A percentile compares a stretch with the other conserved stretches of the same genome.
phyloP scores from a whole-genome alignment of 1,140 invertebrate genomes.

The Coptotermes formosanus region DNA sequence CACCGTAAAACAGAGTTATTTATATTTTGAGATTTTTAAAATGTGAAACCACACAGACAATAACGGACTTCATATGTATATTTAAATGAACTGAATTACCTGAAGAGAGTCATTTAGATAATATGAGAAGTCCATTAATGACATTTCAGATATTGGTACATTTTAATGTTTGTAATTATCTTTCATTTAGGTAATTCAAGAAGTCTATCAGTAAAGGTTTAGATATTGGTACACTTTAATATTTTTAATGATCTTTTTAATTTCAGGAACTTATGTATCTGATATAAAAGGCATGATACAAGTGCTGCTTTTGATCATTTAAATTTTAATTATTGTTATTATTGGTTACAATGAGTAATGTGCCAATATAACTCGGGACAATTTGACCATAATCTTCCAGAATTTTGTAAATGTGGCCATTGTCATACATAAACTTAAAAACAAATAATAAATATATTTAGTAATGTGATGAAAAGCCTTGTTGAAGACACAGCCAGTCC shows the following conservation, averaged over 20 bases:
- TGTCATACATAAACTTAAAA: not conserved
- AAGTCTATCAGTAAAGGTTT: not conserved
- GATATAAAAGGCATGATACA: not conserved
- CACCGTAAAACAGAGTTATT: not conserved
- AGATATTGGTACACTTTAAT: not conserved
- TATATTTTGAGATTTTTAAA: constrained; percentile 10
- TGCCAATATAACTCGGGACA: not conserved
- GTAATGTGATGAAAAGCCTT: not conserved
- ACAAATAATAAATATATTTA: not conserved
- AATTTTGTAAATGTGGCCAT: not conserved
- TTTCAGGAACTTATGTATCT: not conserved
- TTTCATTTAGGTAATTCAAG: too few species aligned
- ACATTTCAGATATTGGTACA: too few species aligned
- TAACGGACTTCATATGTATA: not conserved
- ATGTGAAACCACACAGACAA: constrained; percentile 9
- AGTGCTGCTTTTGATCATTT: not conserved
- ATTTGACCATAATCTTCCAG: constrained; percentile 2
- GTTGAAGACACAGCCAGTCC: too few species aligned
- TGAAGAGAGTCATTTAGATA: not conserved
- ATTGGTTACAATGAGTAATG: not conserved
- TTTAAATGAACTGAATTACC: not conserved
- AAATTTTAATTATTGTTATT: not conserved
- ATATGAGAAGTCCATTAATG: not conserved
- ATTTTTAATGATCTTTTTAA: not conserved
- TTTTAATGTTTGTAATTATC: too few species aligned